Percentiles rank a stretch among this genome's conserved stretches.
Conservation (phyloP, 2,113 vertebrate species). For the Phocoena phocoena region DNA sequence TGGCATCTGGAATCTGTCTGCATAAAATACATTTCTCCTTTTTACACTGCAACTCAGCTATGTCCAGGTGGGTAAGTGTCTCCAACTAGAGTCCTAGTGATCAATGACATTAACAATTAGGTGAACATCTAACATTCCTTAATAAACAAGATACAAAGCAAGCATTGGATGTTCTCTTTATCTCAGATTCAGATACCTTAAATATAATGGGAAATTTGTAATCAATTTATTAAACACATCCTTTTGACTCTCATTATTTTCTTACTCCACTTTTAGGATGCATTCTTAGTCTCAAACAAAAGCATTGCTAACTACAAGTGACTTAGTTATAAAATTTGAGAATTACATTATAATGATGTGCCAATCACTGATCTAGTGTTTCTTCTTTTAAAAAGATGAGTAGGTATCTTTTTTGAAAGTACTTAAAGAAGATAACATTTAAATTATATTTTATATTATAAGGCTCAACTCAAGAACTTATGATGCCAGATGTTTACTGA, state of each 20-base stretch:
- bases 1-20: not conserved
- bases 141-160: not conserved
- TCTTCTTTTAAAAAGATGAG: not conserved
- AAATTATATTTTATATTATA: not conserved
- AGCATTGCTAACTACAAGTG: not conserved
- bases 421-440: not conserved
- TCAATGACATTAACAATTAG: not conserved
- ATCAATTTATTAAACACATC: not conserved
- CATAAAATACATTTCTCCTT: not conserved
- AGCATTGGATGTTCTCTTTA: not conserved
- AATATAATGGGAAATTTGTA: not conserved
- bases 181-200: not conserved
- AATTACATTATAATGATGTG: not conserved
- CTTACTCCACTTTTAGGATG: not conserved
- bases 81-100: not conserved
- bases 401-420: not conserved
- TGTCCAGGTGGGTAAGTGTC: not conserved
- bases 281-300: not conserved
- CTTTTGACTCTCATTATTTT: not conserved
- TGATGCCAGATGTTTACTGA: not conserved
- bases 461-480: not conserved
- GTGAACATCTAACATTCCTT: not conserved
- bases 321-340: not conserved
- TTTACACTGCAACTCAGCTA: not conserved
- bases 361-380: not conserved